These are phyloP conservation scores for Peucedramus taeniatus DNA, from an alignment of 2,113 vertebrate genomes.

Conservation along the genomic window DNA sequence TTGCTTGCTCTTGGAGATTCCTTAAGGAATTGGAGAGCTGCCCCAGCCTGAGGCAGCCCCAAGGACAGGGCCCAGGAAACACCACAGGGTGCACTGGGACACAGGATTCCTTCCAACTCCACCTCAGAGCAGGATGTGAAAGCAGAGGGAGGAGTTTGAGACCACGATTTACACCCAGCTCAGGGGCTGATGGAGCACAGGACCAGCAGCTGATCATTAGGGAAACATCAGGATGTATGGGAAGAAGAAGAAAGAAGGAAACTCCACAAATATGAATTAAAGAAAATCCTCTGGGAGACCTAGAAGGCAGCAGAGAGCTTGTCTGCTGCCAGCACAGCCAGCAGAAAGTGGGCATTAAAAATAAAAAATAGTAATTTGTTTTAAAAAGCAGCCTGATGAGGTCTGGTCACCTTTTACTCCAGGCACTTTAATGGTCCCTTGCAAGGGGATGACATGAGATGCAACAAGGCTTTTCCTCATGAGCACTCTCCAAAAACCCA, in stretches of 20 bases:
- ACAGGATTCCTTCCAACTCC: background rate
- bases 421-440: background rate
- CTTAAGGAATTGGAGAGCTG: background rate
- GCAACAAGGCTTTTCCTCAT: background rate
- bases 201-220: background rate
- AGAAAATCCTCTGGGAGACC: background rate
- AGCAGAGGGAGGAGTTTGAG: background rate
- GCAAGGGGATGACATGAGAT: background rate
- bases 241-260: background rate
- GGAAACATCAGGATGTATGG: background rate
- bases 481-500: background rate
- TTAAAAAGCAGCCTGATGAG: background rate
- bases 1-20: background rate
- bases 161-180: background rate
- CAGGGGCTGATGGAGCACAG: background rate
- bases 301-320: background rate
- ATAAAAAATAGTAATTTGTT: background rate
- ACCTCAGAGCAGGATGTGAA: background rate
- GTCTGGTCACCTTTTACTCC: background rate
- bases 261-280: background rate
- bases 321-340: background rate
- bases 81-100: background rate
- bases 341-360: background rate
- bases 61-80: rapidly evolving
- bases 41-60: background rate